Evolutionary conservation across 2,888 invertebrate genomes (phyloP).

Genomic region (Acronicta alni): DNA sequence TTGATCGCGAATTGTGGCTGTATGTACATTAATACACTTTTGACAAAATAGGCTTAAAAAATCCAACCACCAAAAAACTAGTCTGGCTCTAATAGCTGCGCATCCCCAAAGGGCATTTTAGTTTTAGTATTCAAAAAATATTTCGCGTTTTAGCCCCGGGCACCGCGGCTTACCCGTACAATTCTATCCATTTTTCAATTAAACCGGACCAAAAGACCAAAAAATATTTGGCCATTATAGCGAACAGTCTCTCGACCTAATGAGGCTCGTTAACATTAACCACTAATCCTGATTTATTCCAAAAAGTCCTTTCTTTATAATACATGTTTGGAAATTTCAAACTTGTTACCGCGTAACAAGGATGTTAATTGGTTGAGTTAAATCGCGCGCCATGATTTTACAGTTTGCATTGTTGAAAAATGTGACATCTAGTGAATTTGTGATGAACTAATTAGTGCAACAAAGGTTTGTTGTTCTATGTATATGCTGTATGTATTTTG

Average conservation of each 20-base stretch:
- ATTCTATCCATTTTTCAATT: conserved; percentile 53
- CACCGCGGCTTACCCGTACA: conserved; percentile 17
- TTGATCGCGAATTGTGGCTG: no score
- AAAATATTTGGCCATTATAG: conserved; percentile 47
- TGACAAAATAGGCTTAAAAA: not conserved
- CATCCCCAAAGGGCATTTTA: conserved; percentile 24
- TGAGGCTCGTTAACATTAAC: conserved; percentile 68
- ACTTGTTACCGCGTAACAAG: conserved; percentile 25
- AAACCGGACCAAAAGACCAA: conserved; percentile 34
- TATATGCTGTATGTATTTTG: not conserved
- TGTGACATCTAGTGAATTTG: conserved; percentile 45
- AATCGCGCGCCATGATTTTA: conserved; percentile 19
- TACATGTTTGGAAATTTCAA: conserved; percentile 42
- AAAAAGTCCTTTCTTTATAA: conserved; percentile 49
- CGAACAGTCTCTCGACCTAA: conserved; percentile 57
- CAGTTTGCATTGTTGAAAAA: conserved; percentile 46
- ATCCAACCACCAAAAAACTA: not conserved
- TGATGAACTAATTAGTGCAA: conserved; percentile 47
- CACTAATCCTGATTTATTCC: conserved; percentile 58
- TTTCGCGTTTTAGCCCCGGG: conserved; percentile 13
- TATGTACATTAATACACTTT: no score
- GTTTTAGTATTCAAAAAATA: conserved; percentile 35
- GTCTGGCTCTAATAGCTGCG: conserved; percentile 17
- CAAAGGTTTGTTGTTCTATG: conserved; percentile 17
- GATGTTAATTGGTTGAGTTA: conserved; percentile 25